These are phyloP conservation scores for Bombus confusus DNA, from an alignment of 1,140 invertebrate genomes.

Conservation along the genomic window DNA sequence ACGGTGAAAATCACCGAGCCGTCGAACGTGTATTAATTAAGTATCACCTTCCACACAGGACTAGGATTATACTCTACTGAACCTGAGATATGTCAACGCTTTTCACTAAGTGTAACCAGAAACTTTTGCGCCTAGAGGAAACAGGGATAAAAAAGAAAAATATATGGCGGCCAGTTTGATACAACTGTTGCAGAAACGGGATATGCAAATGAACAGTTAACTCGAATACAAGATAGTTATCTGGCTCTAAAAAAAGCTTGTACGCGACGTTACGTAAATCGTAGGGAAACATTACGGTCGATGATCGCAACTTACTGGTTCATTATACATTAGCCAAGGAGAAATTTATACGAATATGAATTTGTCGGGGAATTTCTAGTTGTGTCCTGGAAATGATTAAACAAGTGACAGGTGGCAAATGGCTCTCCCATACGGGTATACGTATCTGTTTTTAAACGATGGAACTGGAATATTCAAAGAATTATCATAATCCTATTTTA, in stretches of 20 bases:
- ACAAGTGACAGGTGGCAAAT: not conserved
- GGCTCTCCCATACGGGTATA: not conserved
- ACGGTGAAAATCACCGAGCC: conserved; percentile 29
- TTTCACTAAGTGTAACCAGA: conserved; percentile 18
- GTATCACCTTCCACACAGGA: conserved; percentile 38
- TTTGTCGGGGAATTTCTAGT: not conserved
- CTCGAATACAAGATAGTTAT: conserved; percentile 45
- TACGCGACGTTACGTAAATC: conserved; percentile 55
- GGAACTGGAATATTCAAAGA: not conserved
- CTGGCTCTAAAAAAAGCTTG: conserved; percentile 23
- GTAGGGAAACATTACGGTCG: not conserved
- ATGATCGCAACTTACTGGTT: not conserved
- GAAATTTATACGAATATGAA: not conserved
- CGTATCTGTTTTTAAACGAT: not conserved
- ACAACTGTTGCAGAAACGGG: conserved; percentile 64
- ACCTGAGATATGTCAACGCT: not conserved
- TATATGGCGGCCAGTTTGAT: conserved; percentile 30
- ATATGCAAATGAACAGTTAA: conserved; percentile 70
- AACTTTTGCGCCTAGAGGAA: not conserved
- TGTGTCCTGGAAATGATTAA: not conserved
- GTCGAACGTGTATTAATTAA: conserved; percentile 34
- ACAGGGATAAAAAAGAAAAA: not conserved
- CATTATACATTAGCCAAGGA: not conserved
- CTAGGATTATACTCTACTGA: conserved; percentile 34
- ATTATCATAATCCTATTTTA: not conserved